These are phyloP conservation scores for Meteorus cinctellus DNA, from an alignment of 2,888 invertebrate species.

Conservation along the genomic window DNA sequence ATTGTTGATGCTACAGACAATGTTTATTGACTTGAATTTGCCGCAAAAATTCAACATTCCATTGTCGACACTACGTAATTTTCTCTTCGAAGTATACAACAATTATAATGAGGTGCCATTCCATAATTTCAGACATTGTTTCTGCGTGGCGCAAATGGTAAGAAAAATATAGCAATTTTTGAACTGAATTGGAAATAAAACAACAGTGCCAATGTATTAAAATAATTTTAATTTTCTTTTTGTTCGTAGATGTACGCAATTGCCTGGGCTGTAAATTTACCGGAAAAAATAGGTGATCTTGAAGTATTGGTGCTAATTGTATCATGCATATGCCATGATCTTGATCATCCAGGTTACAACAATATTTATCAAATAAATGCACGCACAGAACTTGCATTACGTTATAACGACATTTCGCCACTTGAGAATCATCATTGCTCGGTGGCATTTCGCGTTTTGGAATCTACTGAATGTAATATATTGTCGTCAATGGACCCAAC, in stretches of 20 bases:
- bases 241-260: constrained; percentile 85
- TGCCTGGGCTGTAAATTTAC: constrained; percentile 82
- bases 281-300: constrained; percentile 81
- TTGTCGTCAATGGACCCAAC: constrained; percentile 80
- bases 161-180: constrained; percentile 56
- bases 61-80: constrained; percentile 80
- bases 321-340: constrained; percentile 87
- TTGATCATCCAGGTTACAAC: constrained; percentile 86
- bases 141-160: constrained; percentile 92
- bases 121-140: constrained; percentile 90
- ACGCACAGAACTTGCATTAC: constrained; percentile 85
- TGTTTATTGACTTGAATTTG: constrained; percentile 87
- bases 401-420: constrained; percentile 90
- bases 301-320: constrained; percentile 85
- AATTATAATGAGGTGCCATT: constrained; percentile 91
- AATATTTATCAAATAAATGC: constrained; percentile 89
- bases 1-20: constrained; percentile 84
- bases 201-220: constrained; percentile 1
- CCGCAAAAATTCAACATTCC: constrained; percentile 85
- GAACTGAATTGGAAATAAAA: too few species aligned
- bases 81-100: constrained; percentile 85
- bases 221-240: neutral
- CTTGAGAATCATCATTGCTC: constrained; percentile 91
- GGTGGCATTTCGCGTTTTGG: constrained; percentile 86
- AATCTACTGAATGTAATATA: constrained; percentile 87